Base-by-base conservation (phyloP, 2,113 vertebrate genomes). In the Thamnophis sirtalis region DNA sequence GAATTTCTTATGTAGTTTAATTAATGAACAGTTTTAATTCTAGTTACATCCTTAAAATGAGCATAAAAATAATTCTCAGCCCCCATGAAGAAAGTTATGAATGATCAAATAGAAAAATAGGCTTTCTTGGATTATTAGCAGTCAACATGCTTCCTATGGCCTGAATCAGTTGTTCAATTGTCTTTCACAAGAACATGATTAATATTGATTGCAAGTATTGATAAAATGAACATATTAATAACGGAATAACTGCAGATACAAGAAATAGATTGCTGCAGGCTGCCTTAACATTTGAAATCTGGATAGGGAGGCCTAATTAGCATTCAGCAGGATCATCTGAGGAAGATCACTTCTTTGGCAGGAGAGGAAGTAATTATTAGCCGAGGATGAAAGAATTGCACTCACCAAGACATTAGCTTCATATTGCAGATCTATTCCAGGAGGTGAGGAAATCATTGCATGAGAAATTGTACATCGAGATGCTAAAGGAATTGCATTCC, bases 311-410 rank as follows among this genome's bases (percentile, higher is more conserved):
- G 54, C 28, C 84, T 94, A 94, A 96, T 90, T 95, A 93, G 54
- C 86, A 94, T 95, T 95, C 92, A 93, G 68, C 90, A 33, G 56
- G 56, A 93, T 87, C 51, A 19, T 49, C 24, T 91, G 24, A 93
- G 89, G 24, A 86, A 84, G n/a, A 9, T 86, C 92, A 87, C 63
- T 93, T 89, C 48, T 85, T 92, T 80, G 48, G 49, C 17, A 33
- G 73, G 73, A 55, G 53, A 54, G 91, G 93, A 60, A 95, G 21
- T 85, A 54, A 93, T 95, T 94, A 93, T 43, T 93, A 95, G 91
- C 38, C 51, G 56, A 93, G 54, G 88, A 93, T 90, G 93, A 92
- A 93, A 95, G 91, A 93, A 94, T 96, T 94, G 93, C 90, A 48
- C 95, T 94, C 91, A 68, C 60, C 92, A 93, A 95, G 88, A 73